Base-by-base conservation (phyloP, 2,888 invertebrate genomes). In the Yponomeuta sedellus region DNA sequence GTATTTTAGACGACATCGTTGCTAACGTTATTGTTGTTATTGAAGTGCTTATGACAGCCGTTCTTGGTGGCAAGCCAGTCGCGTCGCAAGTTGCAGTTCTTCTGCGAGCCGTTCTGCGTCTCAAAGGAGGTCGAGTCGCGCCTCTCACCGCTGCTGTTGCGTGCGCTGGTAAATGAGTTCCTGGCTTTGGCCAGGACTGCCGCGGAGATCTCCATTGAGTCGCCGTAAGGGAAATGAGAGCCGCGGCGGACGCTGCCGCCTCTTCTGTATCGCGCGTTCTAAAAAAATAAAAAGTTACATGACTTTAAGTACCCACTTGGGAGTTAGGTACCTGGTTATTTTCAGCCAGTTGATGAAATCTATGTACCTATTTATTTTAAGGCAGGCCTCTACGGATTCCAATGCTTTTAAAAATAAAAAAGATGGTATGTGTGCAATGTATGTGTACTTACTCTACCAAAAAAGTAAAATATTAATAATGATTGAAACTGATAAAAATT, bases 121-220 rank as follows among this genome's bases (percentile, higher is more conserved):
- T 73, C 73, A 68, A 75, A 79, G 0, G 81, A 70, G 5, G 88
- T 63, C 19, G 64, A 85, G 68, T 86, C 86, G 10, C 86, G 73
- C 1, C 85, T 73, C n/a, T 56, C 59, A 16, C 64, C 19, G 22
- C 56, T 20, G 39, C 76, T 76, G 66, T 78, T 78, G 1, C 85
- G 75, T 1, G 83, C 85, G 67, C 78, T 80, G 67, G 77, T 77
- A 16, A 87, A 66, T 0, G 89, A 88, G 70, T 73, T 80, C 12
- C 88, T 74, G 1, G 86, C 90, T 19, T 89, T 74, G 12, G 86
- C 88, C 12, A 91, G 76, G 0, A 89, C 85, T 0, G 91, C 85
- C 2, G 91, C 91, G 0, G 91, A 91, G 69, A 91, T 91, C 69
- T 91, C 91, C 88, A 89, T 88, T 22, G 91, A 91, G 68, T 91